A percentile compares a stretch with the other conserved stretches of the same genome.
These are phyloP conservation scores for Momotus momota DNA, from an alignment of 2,797 vertebrate genomes.

Conservation along the genomic window DNA sequence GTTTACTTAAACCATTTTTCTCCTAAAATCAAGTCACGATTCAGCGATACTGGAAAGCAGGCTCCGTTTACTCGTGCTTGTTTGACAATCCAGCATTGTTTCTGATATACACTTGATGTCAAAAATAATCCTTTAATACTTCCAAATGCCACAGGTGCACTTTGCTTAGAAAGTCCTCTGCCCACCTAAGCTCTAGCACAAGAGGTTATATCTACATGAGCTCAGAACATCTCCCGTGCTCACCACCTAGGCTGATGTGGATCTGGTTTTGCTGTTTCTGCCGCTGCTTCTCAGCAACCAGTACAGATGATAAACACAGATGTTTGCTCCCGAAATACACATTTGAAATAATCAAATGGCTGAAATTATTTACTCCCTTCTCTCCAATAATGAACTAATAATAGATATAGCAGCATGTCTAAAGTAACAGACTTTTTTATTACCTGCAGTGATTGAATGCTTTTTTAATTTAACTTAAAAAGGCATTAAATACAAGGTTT, in stretches of 20 bases:
- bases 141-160: neutral
- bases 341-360: neutral
- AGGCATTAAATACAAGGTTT: slow-evolving; percentile 75
- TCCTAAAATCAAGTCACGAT: neutral
- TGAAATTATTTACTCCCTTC: slow-evolving; percentile 44
- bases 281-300: neutral
- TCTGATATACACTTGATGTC: slow-evolving; percentile 6
- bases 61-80: neutral
- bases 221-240: slow-evolving; percentile 15
- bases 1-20: neutral
- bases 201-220: slow-evolving; percentile 35
- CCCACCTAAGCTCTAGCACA: slow-evolving; percentile 2
- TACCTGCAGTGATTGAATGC: slow-evolving; percentile 73
- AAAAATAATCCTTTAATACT: slow-evolving; percentile 60
- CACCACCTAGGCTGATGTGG: neutral
- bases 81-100: slow-evolving; percentile 8
- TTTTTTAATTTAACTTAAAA: slow-evolving; percentile 75
- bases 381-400: slow-evolving; percentile 61
- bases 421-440: slow-evolving; percentile 66
- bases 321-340: slow-evolving; percentile 37
- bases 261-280: neutral
- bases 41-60: neutral
- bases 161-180: neutral
- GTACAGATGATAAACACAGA: slow-evolving; percentile 45
- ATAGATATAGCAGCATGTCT: slow-evolving; percentile 39